A percentile compares a stretch with the other conserved stretches of the same genome.
Conservation (phyloP, 2,888 invertebrate genomes). For the Dryadula phaetusa region DNA sequence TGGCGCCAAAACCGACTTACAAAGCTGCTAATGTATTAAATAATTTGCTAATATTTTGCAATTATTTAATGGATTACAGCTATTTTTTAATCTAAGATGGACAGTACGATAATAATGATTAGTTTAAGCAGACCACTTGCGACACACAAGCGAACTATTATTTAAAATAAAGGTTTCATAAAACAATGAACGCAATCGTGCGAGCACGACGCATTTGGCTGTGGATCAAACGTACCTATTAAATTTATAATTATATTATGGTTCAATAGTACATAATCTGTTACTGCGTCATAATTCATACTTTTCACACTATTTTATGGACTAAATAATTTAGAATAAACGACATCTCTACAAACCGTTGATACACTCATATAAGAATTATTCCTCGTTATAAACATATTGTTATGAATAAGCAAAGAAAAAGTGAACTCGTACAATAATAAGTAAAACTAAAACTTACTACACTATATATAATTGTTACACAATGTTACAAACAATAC, state of each 20-base stretch:
- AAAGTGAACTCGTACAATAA: slow-evolving; percentile 81
- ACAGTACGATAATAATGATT: slow-evolving; percentile 78
- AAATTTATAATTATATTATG: slow-evolving; percentile 46
- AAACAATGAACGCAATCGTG: slow-evolving; percentile 52
- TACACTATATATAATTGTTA: slow-evolving; percentile 78
- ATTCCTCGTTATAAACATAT: slow-evolving; percentile 61
- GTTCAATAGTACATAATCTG: slow-evolving; percentile 32
- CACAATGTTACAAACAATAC: slow-evolving; percentile 77
- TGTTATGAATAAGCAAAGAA: slow-evolving; percentile 74
- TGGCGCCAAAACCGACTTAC: slow-evolving; percentile 53
- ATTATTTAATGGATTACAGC: slow-evolving; percentile 65
- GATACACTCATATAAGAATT: slow-evolving; percentile 62
- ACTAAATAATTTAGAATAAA: slow-evolving; percentile 36
- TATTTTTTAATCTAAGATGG: slow-evolving; percentile 68
- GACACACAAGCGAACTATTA: slow-evolving; percentile 71
- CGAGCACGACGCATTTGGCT: slow-evolving; percentile 69
- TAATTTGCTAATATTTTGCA: slow-evolving; percentile 53
- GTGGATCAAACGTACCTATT: slow-evolving; percentile 57
- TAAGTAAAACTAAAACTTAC: slow-evolving; percentile 66
- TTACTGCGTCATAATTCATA: slow-evolving; percentile 41
- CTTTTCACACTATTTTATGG: slow-evolving; percentile 49
- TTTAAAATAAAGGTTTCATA: slow-evolving; percentile 42
- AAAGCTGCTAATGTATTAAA: slow-evolving; percentile 64
- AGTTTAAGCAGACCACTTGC: slow-evolving; percentile 77
- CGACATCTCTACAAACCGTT: slow-evolving; percentile 58